Base-by-base conservation (phyloP, 2,888 invertebrate genomes). In the Neoscelio sp. region DNA sequence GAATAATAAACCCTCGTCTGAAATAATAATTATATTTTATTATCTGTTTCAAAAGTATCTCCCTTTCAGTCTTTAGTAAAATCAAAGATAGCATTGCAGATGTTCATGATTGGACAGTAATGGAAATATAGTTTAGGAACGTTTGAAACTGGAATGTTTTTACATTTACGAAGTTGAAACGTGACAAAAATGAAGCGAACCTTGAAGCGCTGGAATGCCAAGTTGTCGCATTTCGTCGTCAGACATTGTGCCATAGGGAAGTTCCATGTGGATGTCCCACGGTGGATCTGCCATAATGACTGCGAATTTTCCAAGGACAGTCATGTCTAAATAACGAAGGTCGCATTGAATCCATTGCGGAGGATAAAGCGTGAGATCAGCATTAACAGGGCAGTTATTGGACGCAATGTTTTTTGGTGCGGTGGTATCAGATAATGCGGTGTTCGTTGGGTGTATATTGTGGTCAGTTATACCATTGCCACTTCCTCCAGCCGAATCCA, bases 241-340 rank as follows among this genome's bases (percentile, higher is more conserved):
- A 0, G 98, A 98, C 97, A 99, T 98, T 0, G 99, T 99, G 0
- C 98, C 99, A 89, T 99, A 99, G 0, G 99, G 99, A 44, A 99
- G 92, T 91, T 99, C 99, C 99, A 99, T 99, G 90, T 99, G 99
- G 82, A 99, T 99, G 88, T 99, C 99, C 99, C 99, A 99, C 0
- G 99, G 99, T 0, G 98, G 98, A 91, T 98, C 98, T 26, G 99
- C 99, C 99, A 99, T 99, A 82, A 99, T 97, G 1, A 99, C 98
- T 0, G 98, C 97, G 92, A 98, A 99, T 92, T 99, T 99, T 91
- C 97, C 97, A 87, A 98, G 91, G 56, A 96, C 95, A 0, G 96
- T 95, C 96, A 98, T 97, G 87, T 98, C 97, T 56, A 97, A 93
- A 87, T 94, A 96, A 82, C 99, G 93, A 58, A 99, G 92, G 91